Evolutionary conservation across 2,113 vertebrate genomes (phyloP), one percentile per base, ranked within the genome.

Genomic region (Anser cygnoides): DNA sequence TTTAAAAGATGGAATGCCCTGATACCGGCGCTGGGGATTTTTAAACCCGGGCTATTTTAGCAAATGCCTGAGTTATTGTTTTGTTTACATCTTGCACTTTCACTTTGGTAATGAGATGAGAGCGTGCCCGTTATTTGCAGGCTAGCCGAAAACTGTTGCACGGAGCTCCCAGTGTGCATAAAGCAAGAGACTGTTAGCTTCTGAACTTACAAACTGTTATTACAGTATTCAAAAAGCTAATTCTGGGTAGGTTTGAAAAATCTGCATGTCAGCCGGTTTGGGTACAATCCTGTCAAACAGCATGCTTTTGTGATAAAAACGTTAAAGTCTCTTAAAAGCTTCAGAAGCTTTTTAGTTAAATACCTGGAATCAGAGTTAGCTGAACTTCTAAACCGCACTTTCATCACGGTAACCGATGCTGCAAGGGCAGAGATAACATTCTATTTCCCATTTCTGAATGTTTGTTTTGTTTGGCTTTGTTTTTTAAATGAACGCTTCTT

Each of bases 151-250:
- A 8, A 63, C 10, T 0, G 4, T 39, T 31, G n/a, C 22, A 1
- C 35, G 10, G 37, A 78, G 28, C 31, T 39, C 62, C 12, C 4
- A 26, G 29, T 1, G 25, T 61, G 65, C 49, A 29, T n/a, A 43
- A 26, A 87, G 5, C 49, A 10, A 31, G 20, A 3, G 0, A 1
- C 75, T 41, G 2, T 18, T 50, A 2, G 11, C 43, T 39, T 35
- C 39, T 12, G 71, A 29, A 10, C 13, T 54, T 4, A 58, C 10
- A 13, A 54, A 50, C 59, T 1, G 3, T 26, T 63, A 5, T 6
- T 3, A 0, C 25, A 12, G 1, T 26, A 63, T n/a, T n/a, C 81
- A 63, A 33, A 37, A 17, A 0, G 67, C 70, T 65, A 3, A 1
- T 29, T 74, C 41, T 33, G 25, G 43, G 11, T 13, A 46, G 18